Percentiles rank a stretch among this genome's conserved stretches.
phyloP scores from a whole-genome alignment of 2,888 invertebrate species.

The Lathronympha strigana region DNA sequence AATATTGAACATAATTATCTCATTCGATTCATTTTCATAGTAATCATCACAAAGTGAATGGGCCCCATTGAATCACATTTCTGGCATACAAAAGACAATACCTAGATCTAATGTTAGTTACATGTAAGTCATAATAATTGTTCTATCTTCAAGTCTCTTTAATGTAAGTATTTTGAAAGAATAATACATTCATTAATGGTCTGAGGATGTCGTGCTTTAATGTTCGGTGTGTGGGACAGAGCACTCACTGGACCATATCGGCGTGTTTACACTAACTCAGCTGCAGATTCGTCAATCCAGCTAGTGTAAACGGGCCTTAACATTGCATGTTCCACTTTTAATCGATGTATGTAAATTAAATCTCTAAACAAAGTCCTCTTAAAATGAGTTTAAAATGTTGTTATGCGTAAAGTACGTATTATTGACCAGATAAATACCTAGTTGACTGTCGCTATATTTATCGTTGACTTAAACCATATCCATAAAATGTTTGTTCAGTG shows the following conservation, averaged over 20 bases:
- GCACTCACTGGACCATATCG: conserved; percentile 27
- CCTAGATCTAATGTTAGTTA: conserved; percentile 84
- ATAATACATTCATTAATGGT: conserved; percentile 71
- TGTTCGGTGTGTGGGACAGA: conserved; percentile 59
- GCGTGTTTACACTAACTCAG: conserved; percentile 20
- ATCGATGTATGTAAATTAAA: conserved; percentile 26
- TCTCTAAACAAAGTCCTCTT: conserved; percentile 19
- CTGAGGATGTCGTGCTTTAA: conserved; percentile 63
- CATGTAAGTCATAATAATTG: conserved; percentile 82
- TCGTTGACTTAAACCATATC: conserved; percentile 30
- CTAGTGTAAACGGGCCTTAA: conserved; percentile 25
- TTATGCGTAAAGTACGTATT: conserved; percentile 46
- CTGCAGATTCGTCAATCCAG: not conserved
- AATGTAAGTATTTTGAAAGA: conserved; percentile 79
- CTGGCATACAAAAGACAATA: conserved; percentile 85
- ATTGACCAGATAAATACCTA: conserved; percentile 28
- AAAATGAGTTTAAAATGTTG: conserved; percentile 62
- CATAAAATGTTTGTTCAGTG: conserved; percentile 56
- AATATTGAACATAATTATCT: conserved; percentile 63
- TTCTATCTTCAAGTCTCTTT: conserved; percentile 83
- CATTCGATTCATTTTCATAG: conserved; percentile 52
- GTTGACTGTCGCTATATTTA: conserved; percentile 32
- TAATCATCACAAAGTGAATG: conserved; percentile 59
- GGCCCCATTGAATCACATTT: conserved; percentile 76
- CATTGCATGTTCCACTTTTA: conserved; percentile 47